These are phyloP conservation scores for Girardia tigrina DNA, from an alignment of 2,888 invertebrate species.

Conservation along the genomic window DNA sequence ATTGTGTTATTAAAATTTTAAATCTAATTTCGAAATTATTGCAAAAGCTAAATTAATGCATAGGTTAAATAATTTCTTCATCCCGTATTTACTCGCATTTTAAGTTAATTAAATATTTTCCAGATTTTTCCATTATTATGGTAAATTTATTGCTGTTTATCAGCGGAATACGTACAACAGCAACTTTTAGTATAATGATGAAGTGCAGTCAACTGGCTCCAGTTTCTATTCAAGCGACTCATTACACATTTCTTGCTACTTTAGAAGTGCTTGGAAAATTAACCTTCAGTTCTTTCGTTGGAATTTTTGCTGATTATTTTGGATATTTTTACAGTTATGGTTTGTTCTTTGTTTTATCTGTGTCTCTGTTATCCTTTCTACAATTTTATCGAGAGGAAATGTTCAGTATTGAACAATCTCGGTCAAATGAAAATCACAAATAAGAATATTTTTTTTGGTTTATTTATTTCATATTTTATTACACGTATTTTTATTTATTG, in stretches of 20 bases:
- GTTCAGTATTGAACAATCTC: background rate
- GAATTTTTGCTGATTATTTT: constrained; percentile 43
- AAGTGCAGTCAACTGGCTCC: constrained; percentile 45
- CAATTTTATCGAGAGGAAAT: background rate
- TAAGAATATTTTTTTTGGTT: too few species aligned
- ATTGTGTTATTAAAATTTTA: too few species aligned
- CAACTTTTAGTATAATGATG: constrained; percentile 50
- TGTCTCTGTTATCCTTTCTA: background rate
- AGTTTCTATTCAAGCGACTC: constrained; percentile 44
- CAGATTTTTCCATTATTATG: background rate
- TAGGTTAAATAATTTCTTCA: too few species aligned
- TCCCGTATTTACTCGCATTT: too few species aligned
- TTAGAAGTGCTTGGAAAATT: constrained; percentile 49
- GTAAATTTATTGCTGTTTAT: constrained; percentile 40
- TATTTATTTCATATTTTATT: too few species aligned
- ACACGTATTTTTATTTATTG: too few species aligned
- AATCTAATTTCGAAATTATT: too few species aligned
- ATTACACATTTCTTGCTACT: constrained; percentile 48
- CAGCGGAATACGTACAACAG: constrained; percentile 48
- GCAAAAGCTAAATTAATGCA: too few species aligned
- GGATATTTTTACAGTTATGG: constrained; percentile 45
- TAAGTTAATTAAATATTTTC: background rate
- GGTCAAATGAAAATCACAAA: too few species aligned
- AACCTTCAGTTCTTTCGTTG: constrained; percentile 44
- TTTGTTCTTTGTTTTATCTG: constrained; percentile 42